Evolutionary conservation across 2,888 invertebrate species (phyloP).

Genomic region (Rhogogaster chlorosoma): DNA sequence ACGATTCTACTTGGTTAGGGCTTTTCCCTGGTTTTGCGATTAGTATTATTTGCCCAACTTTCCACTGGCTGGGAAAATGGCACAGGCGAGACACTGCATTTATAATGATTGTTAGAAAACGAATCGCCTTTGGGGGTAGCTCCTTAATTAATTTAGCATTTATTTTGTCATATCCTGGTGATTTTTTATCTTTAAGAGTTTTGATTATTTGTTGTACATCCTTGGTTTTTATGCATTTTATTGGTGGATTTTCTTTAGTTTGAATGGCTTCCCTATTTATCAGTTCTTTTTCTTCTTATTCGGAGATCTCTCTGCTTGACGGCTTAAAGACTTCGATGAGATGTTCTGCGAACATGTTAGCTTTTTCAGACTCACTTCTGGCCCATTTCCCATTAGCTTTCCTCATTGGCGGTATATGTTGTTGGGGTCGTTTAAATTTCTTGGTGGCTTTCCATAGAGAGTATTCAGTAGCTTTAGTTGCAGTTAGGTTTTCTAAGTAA

Average conservation of each 20-base stretch:
- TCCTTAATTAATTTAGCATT: conserved; percentile 61
- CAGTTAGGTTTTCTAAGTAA: conserved; percentile 45
- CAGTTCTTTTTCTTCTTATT: conserved; percentile 51
- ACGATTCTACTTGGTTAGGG: conserved; percentile 55
- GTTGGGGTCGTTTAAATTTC: conserved; percentile 50
- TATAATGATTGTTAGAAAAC: conserved; percentile 59
- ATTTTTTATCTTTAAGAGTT: conserved; percentile 51
- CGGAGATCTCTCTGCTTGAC: conserved; percentile 50
- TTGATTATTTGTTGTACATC: conserved; percentile 37
- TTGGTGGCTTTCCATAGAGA: conserved; percentile 56
- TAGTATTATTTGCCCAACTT: conserved; percentile 56
- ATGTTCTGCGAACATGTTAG: conserved; percentile 51
- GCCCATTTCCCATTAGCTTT: conserved; percentile 51
- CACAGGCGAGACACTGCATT: conserved; percentile 61
- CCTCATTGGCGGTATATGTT: conserved; percentile 50
- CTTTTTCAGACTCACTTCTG: conserved; percentile 55
- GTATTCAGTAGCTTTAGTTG: conserved; percentile 53
- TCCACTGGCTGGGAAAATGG: conserved; percentile 63
- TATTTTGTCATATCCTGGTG: conserved; percentile 63
- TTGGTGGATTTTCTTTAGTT: background rate
- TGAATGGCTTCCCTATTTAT: too few species aligned
- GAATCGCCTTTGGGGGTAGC: conserved; percentile 60
- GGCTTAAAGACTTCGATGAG: conserved; percentile 52
- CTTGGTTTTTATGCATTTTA: background rate
- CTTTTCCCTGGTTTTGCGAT: conserved; percentile 57